Percentiles rank a stretch among this genome's conserved stretches.
phyloP scores from a whole-genome alignment of 2,113 vertebrate genomes.

The Phyllopteryx taeniolatus region DNA sequence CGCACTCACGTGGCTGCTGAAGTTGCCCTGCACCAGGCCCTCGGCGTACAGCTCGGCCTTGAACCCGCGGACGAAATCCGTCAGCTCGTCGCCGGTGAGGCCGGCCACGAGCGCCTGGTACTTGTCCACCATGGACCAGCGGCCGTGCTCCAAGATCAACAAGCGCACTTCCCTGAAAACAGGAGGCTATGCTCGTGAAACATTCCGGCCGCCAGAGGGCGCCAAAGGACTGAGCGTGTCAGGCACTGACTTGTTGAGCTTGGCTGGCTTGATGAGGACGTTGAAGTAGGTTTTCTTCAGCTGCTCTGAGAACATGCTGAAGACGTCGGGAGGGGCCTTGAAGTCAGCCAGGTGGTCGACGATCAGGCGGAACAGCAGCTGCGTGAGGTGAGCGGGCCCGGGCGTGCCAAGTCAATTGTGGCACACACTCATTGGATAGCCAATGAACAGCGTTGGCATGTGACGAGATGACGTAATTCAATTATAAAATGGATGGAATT shows the following conservation, averaged over 20 bases:
- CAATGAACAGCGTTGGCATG: no score
- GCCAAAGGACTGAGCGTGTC: constrained; percentile 5
- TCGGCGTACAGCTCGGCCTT: constrained; percentile 86
- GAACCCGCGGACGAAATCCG: constrained; percentile 81
- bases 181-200: not conserved
- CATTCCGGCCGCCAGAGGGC: constrained; percentile 56
- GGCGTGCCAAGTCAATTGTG: not conserved
- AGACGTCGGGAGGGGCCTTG: constrained; percentile 83
- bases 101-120: constrained; percentile 84
- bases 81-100: constrained; percentile 78
- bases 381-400: not conserved
- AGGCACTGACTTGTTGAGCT: constrained; percentile 87
- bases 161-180: constrained; percentile 84
- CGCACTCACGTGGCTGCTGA: constrained; percentile 82
- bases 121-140: constrained; percentile 95
- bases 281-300: constrained; percentile 97
- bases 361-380: constrained; percentile 93
- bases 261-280: constrained; percentile 92
- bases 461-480: no score
- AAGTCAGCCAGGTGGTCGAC: constrained; percentile 90
- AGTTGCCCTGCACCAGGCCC: constrained; percentile 94
- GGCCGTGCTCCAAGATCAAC: constrained; percentile 85
- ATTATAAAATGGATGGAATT: no score
- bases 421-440: not conserved
- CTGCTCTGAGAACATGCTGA: constrained; percentile 92